A percentile compares a stretch with the other conserved stretches of the same genome.
These are phyloP conservation scores for Boloria euphrosyne DNA, from an alignment of 2,888 invertebrate species.

Conservation along the genomic window DNA sequence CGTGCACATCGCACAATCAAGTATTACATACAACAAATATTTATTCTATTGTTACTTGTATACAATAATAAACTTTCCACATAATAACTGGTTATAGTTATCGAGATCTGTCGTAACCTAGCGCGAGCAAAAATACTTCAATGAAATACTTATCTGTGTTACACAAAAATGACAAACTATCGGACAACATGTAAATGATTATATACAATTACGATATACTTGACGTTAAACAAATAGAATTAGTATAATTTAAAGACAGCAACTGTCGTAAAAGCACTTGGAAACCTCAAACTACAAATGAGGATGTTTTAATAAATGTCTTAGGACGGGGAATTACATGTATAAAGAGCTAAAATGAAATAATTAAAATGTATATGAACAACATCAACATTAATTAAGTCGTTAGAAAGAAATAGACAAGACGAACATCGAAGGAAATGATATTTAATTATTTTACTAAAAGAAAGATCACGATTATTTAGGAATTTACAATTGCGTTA, in stretches of 20 bases:
- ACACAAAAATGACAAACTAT: conserved; percentile 54
- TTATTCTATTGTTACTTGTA: conserved; percentile 78
- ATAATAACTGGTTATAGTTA: conserved; percentile 79
- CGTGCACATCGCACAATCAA: conserved; percentile 62
- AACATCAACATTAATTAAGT: conserved; percentile 20
- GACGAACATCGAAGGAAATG: not conserved
- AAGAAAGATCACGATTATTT: conserved; percentile 41
- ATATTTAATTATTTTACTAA: not conserved
- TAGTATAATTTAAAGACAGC: conserved; percentile 65
- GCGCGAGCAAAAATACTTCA: conserved; percentile 59
- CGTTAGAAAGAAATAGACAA: not conserved
- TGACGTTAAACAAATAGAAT: conserved; percentile 46
- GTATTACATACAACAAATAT: conserved; percentile 78
- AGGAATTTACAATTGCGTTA: conserved; percentile 49
- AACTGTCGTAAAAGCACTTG: conserved; percentile 76
- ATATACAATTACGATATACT: conserved; percentile 54
- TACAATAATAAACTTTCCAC: conserved; percentile 80
- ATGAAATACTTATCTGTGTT: conserved; percentile 47
- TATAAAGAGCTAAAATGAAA: conserved; percentile 27
- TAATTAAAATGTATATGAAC: conserved; percentile 23
- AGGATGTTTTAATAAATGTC: conserved; percentile 46
- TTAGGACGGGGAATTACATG: conserved; percentile 63
- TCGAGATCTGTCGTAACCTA: conserved; percentile 67
- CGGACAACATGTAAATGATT: conserved; percentile 56
- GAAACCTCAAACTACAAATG: conserved; percentile 52